Conservation (phyloP, 2,888 invertebrate genomes). For the Drosophila kokeensis region DNA sequence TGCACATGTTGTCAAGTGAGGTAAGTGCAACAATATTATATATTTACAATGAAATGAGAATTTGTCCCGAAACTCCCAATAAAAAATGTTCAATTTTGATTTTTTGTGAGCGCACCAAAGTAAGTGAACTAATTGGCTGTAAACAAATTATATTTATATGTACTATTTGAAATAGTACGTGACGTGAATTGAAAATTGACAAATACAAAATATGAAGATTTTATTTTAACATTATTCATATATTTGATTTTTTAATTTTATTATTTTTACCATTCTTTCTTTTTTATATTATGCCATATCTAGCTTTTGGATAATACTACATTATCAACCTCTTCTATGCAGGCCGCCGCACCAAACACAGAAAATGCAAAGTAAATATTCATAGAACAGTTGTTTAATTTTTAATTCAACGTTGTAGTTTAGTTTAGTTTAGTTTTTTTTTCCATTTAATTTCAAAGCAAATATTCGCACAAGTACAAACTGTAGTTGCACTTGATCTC, state of each 20-base stretch:
- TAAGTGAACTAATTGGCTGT: conserved; percentile 67
- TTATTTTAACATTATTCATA: conserved; percentile 48
- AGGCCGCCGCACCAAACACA: conserved; percentile 86
- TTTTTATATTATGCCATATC: conserved; percentile 86
- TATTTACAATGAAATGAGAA: conserved; percentile 13
- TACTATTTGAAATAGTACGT: conserved; percentile 11
- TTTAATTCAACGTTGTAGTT: conserved; percentile 50
- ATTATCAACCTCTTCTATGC: conserved; percentile 85
- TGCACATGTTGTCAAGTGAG: conserved; percentile 87
- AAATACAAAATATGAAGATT: conserved; percentile 21
- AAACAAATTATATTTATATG: conserved; percentile 2
- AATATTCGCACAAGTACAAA: conserved; percentile 41
- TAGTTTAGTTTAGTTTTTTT: conserved; percentile 26
- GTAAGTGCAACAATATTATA: conserved; percentile 84
- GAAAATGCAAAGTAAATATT: conserved; percentile 89
- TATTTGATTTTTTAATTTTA: conserved; percentile 56
- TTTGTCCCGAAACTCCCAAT: conserved; percentile 36
- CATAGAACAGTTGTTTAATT: conserved; percentile 80
- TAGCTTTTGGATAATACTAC: conserved; percentile 88
- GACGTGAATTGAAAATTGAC: conserved; percentile 24
- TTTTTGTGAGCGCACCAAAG: conserved; percentile 67
- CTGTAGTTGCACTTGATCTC: conserved; percentile 31
- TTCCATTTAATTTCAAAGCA: conserved; percentile 25
- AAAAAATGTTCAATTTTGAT: conserved; percentile 34
- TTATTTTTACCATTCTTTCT: conserved; percentile 73